Percentiles rank a stretch among this genome's conserved stretches.
phyloP scores from a whole-genome alignment of 92 coral and sea anemone genomes.

The Epizoanthus ramosus region DNA sequence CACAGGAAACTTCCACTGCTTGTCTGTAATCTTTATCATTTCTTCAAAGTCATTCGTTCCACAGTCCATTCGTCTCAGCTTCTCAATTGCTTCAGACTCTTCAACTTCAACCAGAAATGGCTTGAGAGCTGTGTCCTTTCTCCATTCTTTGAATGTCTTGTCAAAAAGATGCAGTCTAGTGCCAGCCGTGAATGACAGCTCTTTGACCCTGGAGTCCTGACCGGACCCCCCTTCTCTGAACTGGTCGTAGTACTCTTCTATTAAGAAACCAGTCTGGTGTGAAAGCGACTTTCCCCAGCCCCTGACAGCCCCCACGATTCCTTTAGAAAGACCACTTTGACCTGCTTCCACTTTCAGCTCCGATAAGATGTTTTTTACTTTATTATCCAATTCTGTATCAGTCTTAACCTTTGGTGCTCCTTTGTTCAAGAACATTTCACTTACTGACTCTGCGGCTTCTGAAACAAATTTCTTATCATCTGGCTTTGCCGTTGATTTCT shows the following conservation, averaged over 20 bases:
- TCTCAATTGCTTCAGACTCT: conserved; percentile 39
- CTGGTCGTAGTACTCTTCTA: conserved; percentile 45
- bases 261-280: conserved; percentile 31
- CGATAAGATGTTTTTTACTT: conserved; percentile 67
- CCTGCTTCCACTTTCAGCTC: conserved; percentile 67
- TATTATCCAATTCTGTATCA: conserved; percentile 60
- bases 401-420: conserved; percentile 27
- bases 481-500: background rate
- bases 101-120: conserved; percentile 47
- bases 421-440: conserved; percentile 17
- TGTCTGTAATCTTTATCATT: conserved; percentile 73
- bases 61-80: conserved; percentile 52
- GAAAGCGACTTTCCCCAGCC: conserved; percentile 69
- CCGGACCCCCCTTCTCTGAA: conserved; percentile 24
- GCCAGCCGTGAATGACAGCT: conserved; percentile 49
- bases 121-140: conserved; percentile 5
- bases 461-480: conserved; percentile 31
- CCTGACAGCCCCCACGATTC: conserved; percentile 73
- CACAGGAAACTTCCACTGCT: conserved; percentile 91
- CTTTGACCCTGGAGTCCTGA: conserved; percentile 12
- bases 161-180: conserved; percentile 65
- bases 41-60: conserved; percentile 76
- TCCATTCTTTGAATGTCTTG: conserved; percentile 29
- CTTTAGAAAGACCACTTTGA: conserved; percentile 66
- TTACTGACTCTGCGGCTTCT: background rate